These are phyloP conservation scores for Xerus inauris DNA, from an alignment of 2,113 vertebrate species.

Conservation along the genomic window DNA sequence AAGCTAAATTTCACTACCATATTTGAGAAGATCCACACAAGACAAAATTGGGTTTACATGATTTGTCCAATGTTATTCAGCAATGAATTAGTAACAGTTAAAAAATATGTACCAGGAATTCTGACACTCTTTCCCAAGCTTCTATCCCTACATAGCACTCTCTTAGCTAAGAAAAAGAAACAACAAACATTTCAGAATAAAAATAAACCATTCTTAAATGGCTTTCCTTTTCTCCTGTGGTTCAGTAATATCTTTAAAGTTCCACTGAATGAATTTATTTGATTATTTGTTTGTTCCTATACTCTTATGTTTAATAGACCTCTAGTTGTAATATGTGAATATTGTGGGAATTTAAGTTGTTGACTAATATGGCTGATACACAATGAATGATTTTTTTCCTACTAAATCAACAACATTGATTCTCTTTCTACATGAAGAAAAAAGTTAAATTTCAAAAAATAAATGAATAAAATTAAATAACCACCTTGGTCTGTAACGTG, in stretches of 20 bases:
- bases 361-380: not conserved
- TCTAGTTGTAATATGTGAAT: not conserved
- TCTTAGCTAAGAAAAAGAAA: slow-evolving; percentile 7
- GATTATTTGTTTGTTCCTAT: not conserved
- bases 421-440: not conserved
- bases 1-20: not conserved
- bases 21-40: not conserved
- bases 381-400: not conserved
- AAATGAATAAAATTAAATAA: not conserved
- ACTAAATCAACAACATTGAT: not conserved
- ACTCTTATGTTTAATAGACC: not conserved
- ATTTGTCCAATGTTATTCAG: not conserved
- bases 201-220: not conserved
- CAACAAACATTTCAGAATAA: not conserved
- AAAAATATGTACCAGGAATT: not conserved
- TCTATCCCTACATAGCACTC: not conserved
- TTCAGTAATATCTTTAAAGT: slow-evolving; percentile 16
- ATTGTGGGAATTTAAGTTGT: not conserved
- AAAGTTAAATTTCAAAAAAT: slow-evolving; percentile 29
- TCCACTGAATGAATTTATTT: slow-evolving; percentile 8
- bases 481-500: not conserved
- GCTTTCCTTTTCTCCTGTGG: not conserved
- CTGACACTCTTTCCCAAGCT: not conserved
- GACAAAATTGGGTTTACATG: not conserved
- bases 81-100: not conserved